Conservation (phyloP, 2,113 vertebrate genomes). For the Paralichthys olivaceus region DNA sequence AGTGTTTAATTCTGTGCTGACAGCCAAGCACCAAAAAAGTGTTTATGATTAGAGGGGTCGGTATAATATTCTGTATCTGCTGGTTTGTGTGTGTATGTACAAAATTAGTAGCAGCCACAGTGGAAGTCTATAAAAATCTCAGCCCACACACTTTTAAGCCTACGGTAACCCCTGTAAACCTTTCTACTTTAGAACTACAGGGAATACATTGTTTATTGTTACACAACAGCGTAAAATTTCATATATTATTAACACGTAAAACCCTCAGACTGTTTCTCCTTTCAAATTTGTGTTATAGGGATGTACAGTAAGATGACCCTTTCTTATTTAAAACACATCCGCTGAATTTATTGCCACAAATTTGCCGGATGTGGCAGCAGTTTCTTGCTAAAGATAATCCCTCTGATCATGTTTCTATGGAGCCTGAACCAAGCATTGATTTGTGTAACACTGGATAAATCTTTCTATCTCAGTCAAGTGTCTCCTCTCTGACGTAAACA, state of each 20-base stretch:
- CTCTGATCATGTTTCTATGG: constrained; percentile 49
- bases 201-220: constrained; percentile 26
- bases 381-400: constrained; percentile 37
- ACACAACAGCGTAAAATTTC: constrained; percentile 33
- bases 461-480: constrained; percentile 57
- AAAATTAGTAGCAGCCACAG: constrained; percentile 42
- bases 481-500: constrained; percentile 61
- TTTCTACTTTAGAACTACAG: constrained; percentile 39
- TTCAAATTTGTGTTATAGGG: background rate
- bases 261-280: background rate
- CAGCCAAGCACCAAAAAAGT: background rate
- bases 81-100: constrained; percentile 8
- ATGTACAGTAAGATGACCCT: background rate
- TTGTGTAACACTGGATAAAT: constrained; percentile 50
- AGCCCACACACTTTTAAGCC: constrained; percentile 52
- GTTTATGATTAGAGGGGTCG: constrained; percentile 1
- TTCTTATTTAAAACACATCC: constrained; percentile 26
- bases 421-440: constrained; percentile 54
- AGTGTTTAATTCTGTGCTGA: background rate
- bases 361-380: constrained; percentile 31
- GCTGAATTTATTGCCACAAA: constrained; percentile 39
- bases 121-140: constrained; percentile 44
- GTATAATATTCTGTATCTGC: constrained; percentile 15
- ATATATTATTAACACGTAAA: constrained; percentile 14
- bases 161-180: constrained; percentile 34